Base-by-base conservation (phyloP, 2,888 invertebrate genomes). In the Drosophila subsilvestris region DNA sequence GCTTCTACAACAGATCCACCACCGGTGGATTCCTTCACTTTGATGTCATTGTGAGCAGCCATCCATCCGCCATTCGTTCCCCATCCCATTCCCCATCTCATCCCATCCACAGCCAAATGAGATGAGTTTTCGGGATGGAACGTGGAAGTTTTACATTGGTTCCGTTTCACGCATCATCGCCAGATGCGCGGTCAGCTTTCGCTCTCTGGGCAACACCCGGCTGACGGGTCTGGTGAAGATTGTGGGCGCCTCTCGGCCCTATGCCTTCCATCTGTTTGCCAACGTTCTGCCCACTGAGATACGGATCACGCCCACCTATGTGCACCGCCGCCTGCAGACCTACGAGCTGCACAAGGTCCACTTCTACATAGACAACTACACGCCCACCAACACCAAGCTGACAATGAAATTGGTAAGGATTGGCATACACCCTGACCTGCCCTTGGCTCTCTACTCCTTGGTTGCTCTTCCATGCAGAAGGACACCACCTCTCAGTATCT, bases 1-100 rank as follows among this genome's bases (percentile, higher is more conserved):
- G 27, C 1, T 89, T 92, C 37, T 59, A 47, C 12, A 92, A 91
- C 59, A 20, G n/a, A 0, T 80, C 80, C 8, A 55, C 32, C 9
- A 73, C 90, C 3, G 83, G 81, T 14, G 91, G 90, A 3, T 91
- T 92, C 59, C 5, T 91, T 1, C 88, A 85, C 66, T 91, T 78
- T 32, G 90, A 90, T 54, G 80, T 89, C 7, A 75, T 91, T 61
- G 91, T 91, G 68, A 76, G 89, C 66, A 14, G 14, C 14, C 5
- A 14, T n/a, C 14, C 5, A 29, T 6, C 27, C 8, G 2, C 8
- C 27, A 7, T n/a, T 3, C 0, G n/a, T n/a, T n/a, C n/a, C n/a
- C n/a, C n/a, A n/a, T n/a, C n/a, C n/a, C n/a, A n/a, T n/a, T n/a
- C n/a, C n/a, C n/a, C n/a, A n/a, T n/a, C n/a, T n/a, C n/a, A n/a